Base-by-base conservation (phyloP, 2,888 invertebrate genomes). In the Hymenopus coronatus region DNA sequence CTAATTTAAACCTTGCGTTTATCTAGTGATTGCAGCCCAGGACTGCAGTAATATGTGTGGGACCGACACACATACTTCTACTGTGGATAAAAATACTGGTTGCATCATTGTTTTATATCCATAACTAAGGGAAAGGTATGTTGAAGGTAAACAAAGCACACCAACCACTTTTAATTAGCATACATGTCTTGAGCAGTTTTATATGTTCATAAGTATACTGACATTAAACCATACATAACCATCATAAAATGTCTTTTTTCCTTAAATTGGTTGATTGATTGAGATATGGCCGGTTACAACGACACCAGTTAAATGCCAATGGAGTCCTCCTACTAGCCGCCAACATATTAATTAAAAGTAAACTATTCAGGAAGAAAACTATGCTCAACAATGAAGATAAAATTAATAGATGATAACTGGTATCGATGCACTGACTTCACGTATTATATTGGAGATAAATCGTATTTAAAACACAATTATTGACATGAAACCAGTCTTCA, bases 171-270 rank as follows among this genome's bases (percentile, higher is more conserved):
- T 33, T 46, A 14, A 85, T 85, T 85, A 85, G n/a, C 4, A 27
- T 46, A 85, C 85, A 54, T 85, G 6, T 85, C 54, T 85, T 85
- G 85, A 85, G 85, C 85, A 85, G 27, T 46, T 85, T 85, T 85
- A 84, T 85, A 27, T 85, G 27, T 85, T 70, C 33, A 85, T 85
- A 85, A 46, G n/a, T 85, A 46, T 40, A 85, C 40, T 85, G n/a
- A 85, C 46, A 85, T 40, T 85, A 85, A 70, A 70, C 54, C 54
- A 70, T 70, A 70, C 54, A 70, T 70, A 70, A 70, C 54, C 85
- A 85, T 84, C 28, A 30, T 85, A 85, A 54, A 46, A 85, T 85
- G 0, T 20, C 14, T 54, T 33, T 25, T 33, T 46, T 46, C 12
- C 54, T 85, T 54, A 27, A 30, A 54, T 46, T 27, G 28, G 15